Evolutionary conservation across 2,797 vertebrate species (phyloP), one percentile per base, ranked within the genome.

Genomic region (Rhabdomys pumilio): DNA sequence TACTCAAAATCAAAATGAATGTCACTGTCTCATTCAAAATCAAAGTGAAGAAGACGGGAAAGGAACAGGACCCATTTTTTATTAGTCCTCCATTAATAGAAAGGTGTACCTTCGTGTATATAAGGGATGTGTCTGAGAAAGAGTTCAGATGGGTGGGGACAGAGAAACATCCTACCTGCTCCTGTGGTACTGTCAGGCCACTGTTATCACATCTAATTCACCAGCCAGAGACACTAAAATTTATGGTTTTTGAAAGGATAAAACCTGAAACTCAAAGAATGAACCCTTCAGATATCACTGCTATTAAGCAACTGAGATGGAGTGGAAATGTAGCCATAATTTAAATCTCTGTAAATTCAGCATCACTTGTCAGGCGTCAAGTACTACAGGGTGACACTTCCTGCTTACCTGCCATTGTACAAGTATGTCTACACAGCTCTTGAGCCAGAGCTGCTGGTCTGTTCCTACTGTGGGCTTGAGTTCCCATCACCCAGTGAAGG

Each of bases 381-480:
- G 4, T 3, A 4, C 59, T 79, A n/a, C n/a, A 59, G 47, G 26
- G 38, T 3, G 4, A 24, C 15, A 47, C 38, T 29, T 31, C 11
- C 19, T 29, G 26, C 44, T 94, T 41, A 44, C 19, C 24, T 12
- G 31, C 15, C 59, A 44, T 17, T 17, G 29, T 63, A 31, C 47
- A 89, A 24, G 34, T 69, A 2, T 9, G 65, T 15, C 22, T 63
- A 14, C 5, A 13, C 34, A 22, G 38, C 14, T 57, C 38, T 29
- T 83, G 24, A 83, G 24, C 19, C 31, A 53, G 47, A 24, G 20
- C 31, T 69, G 44, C 20, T 22, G 20, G 20, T 24, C 83, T 53
- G 31, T 15, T 26, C 22, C 13, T 75, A 17, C 6, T 0, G 0
- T 6, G 4, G 76, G 26, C 2, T 63, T 1, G 4, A 76, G 7